Conservation (phyloP, 2,113 vertebrate genomes). For the Platichthys stellatus region DNA sequence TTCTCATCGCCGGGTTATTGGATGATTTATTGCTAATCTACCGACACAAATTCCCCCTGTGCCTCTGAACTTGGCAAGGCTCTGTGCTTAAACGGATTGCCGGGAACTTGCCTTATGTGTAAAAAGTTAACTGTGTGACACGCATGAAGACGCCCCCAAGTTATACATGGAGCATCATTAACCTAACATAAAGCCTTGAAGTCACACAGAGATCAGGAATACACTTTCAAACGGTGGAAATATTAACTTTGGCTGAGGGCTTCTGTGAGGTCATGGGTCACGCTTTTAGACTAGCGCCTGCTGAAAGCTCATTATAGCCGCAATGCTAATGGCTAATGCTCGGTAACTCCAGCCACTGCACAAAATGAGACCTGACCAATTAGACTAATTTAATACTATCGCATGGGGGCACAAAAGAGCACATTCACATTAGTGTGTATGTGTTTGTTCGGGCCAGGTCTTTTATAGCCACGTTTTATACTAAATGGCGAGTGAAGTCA, state of each 20-base stretch:
- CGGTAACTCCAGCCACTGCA: conserved; percentile 49
- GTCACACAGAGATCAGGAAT: conserved; percentile 25
- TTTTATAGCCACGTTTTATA: conserved; percentile 47
- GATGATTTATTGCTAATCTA: conserved; percentile 82
- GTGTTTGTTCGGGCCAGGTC: conserved; percentile 41
- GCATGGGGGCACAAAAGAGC: conserved; percentile 36
- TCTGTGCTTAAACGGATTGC: conserved; percentile 74
- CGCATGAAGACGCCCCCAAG: conserved; percentile 45
- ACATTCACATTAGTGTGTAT: conserved; percentile 39
- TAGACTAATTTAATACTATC: conserved; percentile 67
- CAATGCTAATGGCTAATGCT: conserved; percentile 64
- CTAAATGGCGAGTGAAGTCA: conserved; percentile 67
- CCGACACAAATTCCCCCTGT: conserved; percentile 74
- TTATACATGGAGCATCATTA: conserved; percentile 43
- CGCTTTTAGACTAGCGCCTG: conserved; percentile 37
- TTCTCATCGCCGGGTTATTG: conserved; percentile 74
- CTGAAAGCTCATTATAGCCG: conserved; percentile 65
- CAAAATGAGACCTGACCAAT: conserved; percentile 66
- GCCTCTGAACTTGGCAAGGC: conserved; percentile 75
- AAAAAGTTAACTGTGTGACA: conserved; percentile 57
- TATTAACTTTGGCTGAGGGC: conserved; percentile 43
- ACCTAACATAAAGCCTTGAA: conserved; percentile 42
- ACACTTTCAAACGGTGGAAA: conserved; percentile 28
- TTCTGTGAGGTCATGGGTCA: conserved; percentile 62
- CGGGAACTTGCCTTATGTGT: conserved; percentile 52